Evolutionary conservation across 2,113 vertebrate genomes (phyloP).

Genomic region (Colinus virginianus): DNA sequence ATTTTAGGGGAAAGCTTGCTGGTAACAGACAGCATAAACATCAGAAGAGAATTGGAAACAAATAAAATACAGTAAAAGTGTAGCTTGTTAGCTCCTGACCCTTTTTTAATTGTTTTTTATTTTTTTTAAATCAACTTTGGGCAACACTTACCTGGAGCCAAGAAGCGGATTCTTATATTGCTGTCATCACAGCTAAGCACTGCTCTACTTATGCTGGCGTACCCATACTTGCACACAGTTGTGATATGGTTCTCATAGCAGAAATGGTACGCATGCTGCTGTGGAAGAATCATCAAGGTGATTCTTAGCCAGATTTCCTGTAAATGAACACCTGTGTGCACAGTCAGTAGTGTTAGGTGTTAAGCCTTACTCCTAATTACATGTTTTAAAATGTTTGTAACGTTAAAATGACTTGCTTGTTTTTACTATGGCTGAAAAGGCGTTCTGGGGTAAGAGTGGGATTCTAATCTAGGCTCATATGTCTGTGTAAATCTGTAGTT

Average conservation of each 20-base stretch:
- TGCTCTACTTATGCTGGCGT: background rate
- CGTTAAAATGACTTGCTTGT: background rate
- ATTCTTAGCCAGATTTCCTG: background rate
- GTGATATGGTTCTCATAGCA: background rate
- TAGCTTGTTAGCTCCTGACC: background rate
- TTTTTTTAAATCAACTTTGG: background rate
- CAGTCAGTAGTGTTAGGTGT: background rate
- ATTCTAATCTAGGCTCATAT: background rate
- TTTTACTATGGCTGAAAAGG: background rate
- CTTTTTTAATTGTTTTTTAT: background rate
- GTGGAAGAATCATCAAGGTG: background rate
- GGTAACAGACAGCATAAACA: background rate
- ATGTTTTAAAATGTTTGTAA: background rate
- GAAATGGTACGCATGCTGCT: background rate
- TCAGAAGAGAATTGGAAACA: background rate
- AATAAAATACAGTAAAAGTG: background rate
- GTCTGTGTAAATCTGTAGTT: background rate
- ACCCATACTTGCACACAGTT: fast-evolving
- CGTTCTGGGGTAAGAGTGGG: background rate
- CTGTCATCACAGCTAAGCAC: background rate
- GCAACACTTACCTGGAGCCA: background rate
- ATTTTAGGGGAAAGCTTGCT: background rate
- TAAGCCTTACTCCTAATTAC: background rate
- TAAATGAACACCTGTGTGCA: fast-evolving
- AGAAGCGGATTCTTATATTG: background rate